These are phyloP conservation scores for Coelinius sp. DNA, from an alignment of 2,888 invertebrate genomes.

Conservation along the genomic window DNA sequence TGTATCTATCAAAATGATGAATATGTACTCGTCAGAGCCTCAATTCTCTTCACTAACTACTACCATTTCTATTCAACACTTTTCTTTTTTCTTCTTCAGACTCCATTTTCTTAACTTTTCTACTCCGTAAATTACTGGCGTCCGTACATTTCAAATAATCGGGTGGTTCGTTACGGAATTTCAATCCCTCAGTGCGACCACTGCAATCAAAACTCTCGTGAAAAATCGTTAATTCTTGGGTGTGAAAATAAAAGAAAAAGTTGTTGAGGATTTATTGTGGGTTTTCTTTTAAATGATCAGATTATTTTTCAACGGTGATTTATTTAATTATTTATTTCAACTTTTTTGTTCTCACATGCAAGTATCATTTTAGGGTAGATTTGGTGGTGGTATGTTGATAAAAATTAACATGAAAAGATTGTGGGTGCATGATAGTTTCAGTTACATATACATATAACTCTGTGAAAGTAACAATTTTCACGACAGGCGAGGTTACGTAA, in stretches of 20 bases:
- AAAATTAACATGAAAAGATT: slow-evolving; percentile 7
- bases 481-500: slow-evolving; percentile 23
- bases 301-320: no score
- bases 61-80: background rate
- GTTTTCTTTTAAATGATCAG: background rate
- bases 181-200: background rate
- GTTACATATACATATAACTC: background rate
- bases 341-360: no score
- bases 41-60: background rate
- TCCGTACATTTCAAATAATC: slow-evolving; percentile 20
- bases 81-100: background rate
- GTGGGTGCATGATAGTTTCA: background rate
- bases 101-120: slow-evolving; percentile 32
- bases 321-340: no score
- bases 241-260: no score
- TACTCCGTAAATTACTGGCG: slow-evolving; percentile 24
- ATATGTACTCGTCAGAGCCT: slow-evolving; percentile 31
- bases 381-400: background rate
- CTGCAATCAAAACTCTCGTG: slow-evolving; percentile 37
- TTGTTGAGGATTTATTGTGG: slow-evolving; percentile 11
- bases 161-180: slow-evolving; percentile 37
- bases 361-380: no score
- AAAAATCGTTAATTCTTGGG: slow-evolving; percentile 25
- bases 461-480: slow-evolving; percentile 15
- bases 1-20: slow-evolving; percentile 23